Evolutionary conservation across 1,140 invertebrate genomes (phyloP), one percentile per base, ranked within the genome.

Genomic region (Anadara kagoshimensis): DNA sequence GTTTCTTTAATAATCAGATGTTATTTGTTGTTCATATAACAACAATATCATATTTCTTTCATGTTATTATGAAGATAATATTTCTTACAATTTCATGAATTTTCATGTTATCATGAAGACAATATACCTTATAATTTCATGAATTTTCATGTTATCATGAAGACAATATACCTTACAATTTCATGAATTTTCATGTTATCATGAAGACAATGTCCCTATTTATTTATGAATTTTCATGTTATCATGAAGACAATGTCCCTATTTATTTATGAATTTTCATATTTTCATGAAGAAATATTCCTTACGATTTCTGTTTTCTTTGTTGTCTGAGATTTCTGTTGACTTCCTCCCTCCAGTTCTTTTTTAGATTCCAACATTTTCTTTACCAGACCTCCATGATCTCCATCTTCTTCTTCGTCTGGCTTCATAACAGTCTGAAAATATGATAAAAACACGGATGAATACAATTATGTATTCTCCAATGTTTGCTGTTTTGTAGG

Each of bases 341-440:
- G 83, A 63, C 76, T 83, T 24, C 84, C 84, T 62, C 88, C 88
- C 81, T 92, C 91, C 12, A 92, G 82, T 78, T 92, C 91, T 73
- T 91, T 91, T 82, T 92, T 92, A 7, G 91, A 91, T 74, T 92
- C 91, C 44, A 93, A 79, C 57, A 93, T 92, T 82, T 92, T 92
- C 74, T 92, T 91, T 8, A 93, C 92, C 7, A 92, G 79, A 71
- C 88, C 90, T 58, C 91, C 91, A 74, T 83, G 80, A 49, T 78
- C 81, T 54, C 79, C 80, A 69, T 80, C 83, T 49, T 85, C 79
- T 49, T 79, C 80, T 16, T 84, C 84, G 47, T 69, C 70, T 53
- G 56, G 65, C 29, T 29, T 43, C 5, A 49, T 36, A 14, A 44
- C n/a, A 44, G 41, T 22, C 58, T 61, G 22, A 29, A 44, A 61